A percentile compares a stretch with the other conserved stretches of the same genome.
These are phyloP conservation scores for Eptatretus burgeri DNA, from an alignment of 2,113 vertebrate species.

Conservation along the genomic window DNA sequence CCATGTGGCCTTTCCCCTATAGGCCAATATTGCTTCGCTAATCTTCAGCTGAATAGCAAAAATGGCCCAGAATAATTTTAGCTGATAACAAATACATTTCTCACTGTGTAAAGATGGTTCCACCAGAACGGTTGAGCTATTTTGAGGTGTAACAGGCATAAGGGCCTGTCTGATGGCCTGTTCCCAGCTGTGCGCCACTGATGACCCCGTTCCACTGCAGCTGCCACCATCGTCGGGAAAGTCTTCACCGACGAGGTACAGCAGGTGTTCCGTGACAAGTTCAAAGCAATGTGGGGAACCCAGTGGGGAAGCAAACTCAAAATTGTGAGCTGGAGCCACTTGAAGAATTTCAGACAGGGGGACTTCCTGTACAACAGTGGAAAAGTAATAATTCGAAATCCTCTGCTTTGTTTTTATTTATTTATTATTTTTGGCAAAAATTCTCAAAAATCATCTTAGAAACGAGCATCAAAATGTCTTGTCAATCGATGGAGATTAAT, in stretches of 20 bases:
- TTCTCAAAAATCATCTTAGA: no score
- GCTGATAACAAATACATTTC: no score
- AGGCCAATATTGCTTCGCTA: no score
- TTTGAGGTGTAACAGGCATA: slow-evolving; percentile 83
- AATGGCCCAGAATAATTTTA: no score
- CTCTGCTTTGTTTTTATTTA: no score
- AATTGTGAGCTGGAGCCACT: slow-evolving; percentile 46
- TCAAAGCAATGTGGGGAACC: slow-evolving; percentile 93
- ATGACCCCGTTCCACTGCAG: slow-evolving; percentile 49
- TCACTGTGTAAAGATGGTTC: no score
- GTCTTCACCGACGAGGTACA: slow-evolving; percentile 95
- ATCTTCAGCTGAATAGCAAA: no score
- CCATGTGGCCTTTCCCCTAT: no score
- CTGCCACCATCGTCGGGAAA: slow-evolving; percentile 38
- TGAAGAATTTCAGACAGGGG: slow-evolving; percentile 95
- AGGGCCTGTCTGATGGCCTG: slow-evolving; percentile 85
- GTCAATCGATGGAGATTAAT: no score
- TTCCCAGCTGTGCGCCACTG: slow-evolving; percentile 83
- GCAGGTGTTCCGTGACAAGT: slow-evolving; percentile 83
- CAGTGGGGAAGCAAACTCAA: slow-evolving; percentile 32
- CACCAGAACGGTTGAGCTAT: no score
- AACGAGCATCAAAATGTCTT: no score
- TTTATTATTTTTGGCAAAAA: no score
- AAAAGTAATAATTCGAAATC: not conserved
- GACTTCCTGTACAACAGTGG: slow-evolving; percentile 35